These are phyloP conservation scores for Orthosia gothica DNA, from an alignment of 2,888 invertebrate species.

Conservation along the genomic window DNA sequence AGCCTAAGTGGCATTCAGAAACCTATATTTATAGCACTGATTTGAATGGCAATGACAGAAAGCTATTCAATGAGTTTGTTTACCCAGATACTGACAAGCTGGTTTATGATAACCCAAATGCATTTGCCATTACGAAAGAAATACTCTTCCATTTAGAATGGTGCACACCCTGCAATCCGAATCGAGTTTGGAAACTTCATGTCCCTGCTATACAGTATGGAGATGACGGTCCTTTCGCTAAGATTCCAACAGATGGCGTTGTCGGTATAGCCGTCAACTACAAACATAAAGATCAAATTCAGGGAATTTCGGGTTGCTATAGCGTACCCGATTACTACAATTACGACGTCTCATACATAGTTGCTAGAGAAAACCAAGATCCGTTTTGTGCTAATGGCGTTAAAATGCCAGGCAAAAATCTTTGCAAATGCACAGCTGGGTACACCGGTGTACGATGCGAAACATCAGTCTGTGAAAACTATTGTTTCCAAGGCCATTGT, in stretches of 20 bases:
- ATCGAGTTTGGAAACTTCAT: neutral
- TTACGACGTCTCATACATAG: neutral
- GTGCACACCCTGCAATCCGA: neutral
- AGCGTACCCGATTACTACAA: neutral
- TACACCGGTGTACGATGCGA: conserved; percentile 2
- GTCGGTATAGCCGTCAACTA: neutral
- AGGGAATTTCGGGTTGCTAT: neutral
- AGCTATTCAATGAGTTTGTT: fast-evolving
- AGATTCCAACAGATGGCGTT: neutral
- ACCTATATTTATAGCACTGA: neutral
- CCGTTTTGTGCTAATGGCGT: neutral
- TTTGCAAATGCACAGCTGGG: neutral
- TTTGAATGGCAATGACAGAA: neutral
- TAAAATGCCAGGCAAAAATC: neutral
- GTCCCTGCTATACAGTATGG: too few species aligned
- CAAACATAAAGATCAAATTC: neutral
- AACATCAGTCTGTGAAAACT: neutral
- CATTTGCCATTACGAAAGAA: neutral
- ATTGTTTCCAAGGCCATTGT: neutral
- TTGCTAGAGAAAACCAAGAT: neutral
- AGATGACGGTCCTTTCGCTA: too few species aligned
- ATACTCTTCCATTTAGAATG: neutral
- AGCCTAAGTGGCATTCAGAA: fast-evolving
- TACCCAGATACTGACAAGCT: neutral
- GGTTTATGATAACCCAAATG: neutral